Evolutionary conservation across 1,140 invertebrate species (phyloP).

Genomic region (Asbolus verrucosus): DNA sequence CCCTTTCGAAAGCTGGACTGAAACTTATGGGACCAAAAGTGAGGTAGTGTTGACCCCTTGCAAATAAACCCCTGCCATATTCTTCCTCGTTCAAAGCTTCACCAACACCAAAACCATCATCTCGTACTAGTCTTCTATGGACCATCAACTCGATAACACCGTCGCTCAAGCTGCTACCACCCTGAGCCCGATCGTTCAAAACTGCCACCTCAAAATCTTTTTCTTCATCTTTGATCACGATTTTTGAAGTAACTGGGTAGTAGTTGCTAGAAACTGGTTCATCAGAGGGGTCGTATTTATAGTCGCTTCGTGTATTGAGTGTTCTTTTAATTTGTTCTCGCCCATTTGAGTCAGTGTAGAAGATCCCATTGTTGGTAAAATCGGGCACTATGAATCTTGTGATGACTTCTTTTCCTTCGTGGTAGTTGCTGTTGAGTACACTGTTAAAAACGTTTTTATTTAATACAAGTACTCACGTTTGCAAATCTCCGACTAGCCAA

Average conservation of each 20-base stretch:
- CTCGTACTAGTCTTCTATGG: conserved; percentile 85
- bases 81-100: conserved; percentile 87
- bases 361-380: conserved; percentile 66
- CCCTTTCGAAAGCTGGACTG: neutral
- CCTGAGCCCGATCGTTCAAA: conserved; percentile 85
- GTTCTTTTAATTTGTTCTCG: conserved; percentile 74
- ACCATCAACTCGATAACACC: conserved; percentile 83
- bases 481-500: conserved; percentile 80
- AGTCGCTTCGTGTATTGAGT: conserved; percentile 80
- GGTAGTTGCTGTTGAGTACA: conserved; percentile 60
- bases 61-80: conserved; percentile 75
- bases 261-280: conserved; percentile 90
- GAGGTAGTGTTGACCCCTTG: conserved; percentile 75
- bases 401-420: conserved; percentile 73
- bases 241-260: conserved; percentile 89
- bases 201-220: conserved; percentile 71
- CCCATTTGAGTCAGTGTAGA: conserved; percentile 81
- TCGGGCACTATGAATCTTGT: conserved; percentile 63
- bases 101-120: conserved; percentile 93
- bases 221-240: conserved; percentile 65
- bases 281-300: conserved; percentile 69
- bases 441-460: too few relatives aligned
- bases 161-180: conserved; percentile 80
- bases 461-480: conserved; percentile 69
- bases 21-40: conserved; percentile 47